Base-by-base conservation (phyloP, 2,113 vertebrate species). In the Colossoma macropomum region DNA sequence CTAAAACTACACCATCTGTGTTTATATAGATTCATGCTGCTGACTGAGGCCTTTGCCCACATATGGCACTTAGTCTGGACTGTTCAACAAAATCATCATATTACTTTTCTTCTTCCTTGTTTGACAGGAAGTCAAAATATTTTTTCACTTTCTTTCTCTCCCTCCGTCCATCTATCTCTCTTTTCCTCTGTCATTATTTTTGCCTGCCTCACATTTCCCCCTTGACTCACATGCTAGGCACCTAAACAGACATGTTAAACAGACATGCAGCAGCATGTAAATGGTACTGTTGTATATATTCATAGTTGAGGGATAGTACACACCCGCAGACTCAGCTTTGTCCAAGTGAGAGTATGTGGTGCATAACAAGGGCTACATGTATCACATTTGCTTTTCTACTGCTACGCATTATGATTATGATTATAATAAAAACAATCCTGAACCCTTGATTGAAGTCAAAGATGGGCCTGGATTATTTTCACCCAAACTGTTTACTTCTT, bases 61-160 rank as follows among this genome's bases (percentile, higher is more conserved):
- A 78, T 78, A 84, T 65, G 82, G 82, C 34, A 56, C 56, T 65
- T 50, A 52, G 34, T 79, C 41, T 34, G 65, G 23, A 41, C n/a
- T 38, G 75, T 75, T 75, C 82, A 79, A 75, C 38, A 66, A 80
- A 81, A 21, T 21, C 34, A 12, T 69, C 34, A 23, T 38, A 10
- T 23, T 69, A 69, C 62, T 56, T 54, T 63, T 41, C 41, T 73
- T 77, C 82, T 28, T 65, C 38, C 62, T 32, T 56, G 73, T 83
- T 66, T 78, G 54, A 83, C 81, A 72, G 56, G 5, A 73, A 25
- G 25, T 80, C 77, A 2, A 84, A 60, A 79, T n/a, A 38, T 54
- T 85, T 41, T 75, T 41, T 65, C 60, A 21, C 34, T 30, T 27
- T 79, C n/a, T 79, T 45, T 75, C 34, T 75, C 59, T 56, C 50